phyloP scores from a whole-genome alignment of 37 sponge, comb jelly and placozoan genomes.

The Halichondria panicea region DNA sequence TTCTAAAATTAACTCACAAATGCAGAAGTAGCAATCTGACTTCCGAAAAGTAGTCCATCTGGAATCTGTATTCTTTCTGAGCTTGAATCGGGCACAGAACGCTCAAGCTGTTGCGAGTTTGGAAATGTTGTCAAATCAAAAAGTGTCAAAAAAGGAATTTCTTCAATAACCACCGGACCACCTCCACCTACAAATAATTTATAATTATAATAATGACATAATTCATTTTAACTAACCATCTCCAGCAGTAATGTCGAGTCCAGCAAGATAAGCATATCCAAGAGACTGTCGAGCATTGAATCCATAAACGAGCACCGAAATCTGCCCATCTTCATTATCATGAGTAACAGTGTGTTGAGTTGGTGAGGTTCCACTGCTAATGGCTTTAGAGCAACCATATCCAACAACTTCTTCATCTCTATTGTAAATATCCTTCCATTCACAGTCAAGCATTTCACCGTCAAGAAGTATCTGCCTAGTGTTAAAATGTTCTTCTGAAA shows the following conservation, averaged over 20 bases:
- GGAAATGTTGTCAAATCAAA: neutral
- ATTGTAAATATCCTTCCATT: neutral
- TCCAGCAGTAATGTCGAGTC: neutral
- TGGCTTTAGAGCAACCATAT: conserved; percentile 15
- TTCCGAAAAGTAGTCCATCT: neutral
- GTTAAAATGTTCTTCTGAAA: neutral
- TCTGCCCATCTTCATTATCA: neutral
- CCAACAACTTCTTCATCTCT: neutral
- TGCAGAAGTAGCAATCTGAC: neutral
- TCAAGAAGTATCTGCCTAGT: neutral
- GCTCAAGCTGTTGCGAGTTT: neutral
- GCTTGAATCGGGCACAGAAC: neutral
- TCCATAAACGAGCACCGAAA: conserved; percentile 21
- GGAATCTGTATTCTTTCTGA: neutral
- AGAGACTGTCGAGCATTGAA: neutral
- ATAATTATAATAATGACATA: neutral
- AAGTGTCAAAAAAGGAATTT: neutral
- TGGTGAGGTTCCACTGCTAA: neutral
- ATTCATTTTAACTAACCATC: neutral
- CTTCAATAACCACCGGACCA: neutral
- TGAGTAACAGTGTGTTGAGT: conserved; percentile 1
- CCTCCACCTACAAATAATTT: neutral
- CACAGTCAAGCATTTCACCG: neutral
- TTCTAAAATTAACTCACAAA: neutral
- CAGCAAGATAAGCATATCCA: conserved; percentile 13